Conservation (phyloP, 2,888 invertebrate genomes). For the Dicyrtoma fusca region DNA sequence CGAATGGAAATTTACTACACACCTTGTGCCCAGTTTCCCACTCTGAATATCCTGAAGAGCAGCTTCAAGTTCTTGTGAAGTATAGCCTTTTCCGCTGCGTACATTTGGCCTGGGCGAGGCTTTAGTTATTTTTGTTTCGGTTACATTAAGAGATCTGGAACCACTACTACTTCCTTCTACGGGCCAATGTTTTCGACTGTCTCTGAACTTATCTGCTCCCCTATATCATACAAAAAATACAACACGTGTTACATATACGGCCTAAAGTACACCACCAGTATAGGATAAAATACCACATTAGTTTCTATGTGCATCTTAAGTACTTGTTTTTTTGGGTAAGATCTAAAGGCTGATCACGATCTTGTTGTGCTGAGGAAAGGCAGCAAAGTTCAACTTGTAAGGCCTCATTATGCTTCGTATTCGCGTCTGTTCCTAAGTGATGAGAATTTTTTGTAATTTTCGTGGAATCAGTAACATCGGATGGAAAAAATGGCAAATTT, state of each 20-base stretch:
- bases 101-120: slow-evolving; percentile 40
- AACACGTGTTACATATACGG: not conserved
- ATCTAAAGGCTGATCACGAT: slow-evolving; percentile 48
- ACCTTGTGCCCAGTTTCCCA: slow-evolving; percentile 82
- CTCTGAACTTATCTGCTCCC: slow-evolving; percentile 8
- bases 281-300: too few relatives aligned
- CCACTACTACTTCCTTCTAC: slow-evolving; percentile 19
- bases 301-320: too few relatives aligned
- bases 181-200: slow-evolving; percentile 26
- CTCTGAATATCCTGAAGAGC: slow-evolving; percentile 94
- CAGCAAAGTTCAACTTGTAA: slow-evolving; percentile 23
- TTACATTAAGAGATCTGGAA: slow-evolving; percentile 15
- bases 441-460: slow-evolving; percentile 24
- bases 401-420: slow-evolving; percentile 33
- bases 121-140: slow-evolving; percentile 17
- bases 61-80: slow-evolving; percentile 91
- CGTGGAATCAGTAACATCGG: slow-evolving; percentile 34
- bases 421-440: slow-evolving; percentile 6
- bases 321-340: slow-evolving; percentile 37
- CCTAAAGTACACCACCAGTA: too few relatives aligned
- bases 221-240: not conserved
- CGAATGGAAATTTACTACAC: slow-evolving; percentile 62
- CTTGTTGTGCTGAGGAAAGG: slow-evolving; percentile 26
- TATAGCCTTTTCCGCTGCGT: slow-evolving; percentile 66
- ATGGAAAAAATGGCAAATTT: slow-evolving; percentile 36